phyloP scores from a whole-genome alignment of 2,113 vertebrate species.

The Phaethornis superciliosus region DNA sequence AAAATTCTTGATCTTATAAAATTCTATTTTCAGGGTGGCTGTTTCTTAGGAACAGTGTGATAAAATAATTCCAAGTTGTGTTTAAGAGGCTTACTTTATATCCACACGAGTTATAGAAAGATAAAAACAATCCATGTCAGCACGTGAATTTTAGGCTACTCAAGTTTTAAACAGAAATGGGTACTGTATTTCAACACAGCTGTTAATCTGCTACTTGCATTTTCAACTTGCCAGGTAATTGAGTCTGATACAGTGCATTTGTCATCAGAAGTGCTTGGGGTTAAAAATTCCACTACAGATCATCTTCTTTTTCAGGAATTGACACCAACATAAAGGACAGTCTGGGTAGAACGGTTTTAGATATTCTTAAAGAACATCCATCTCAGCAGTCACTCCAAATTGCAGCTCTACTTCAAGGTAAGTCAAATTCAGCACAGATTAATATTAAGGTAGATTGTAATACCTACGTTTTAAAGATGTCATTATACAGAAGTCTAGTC shows the following conservation, averaged over 20 bases:
- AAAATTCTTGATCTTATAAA: background rate
- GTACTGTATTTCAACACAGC: background rate
- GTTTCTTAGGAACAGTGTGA: background rate
- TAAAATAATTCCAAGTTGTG: background rate
- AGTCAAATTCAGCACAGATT: background rate
- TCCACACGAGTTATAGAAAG: background rate
- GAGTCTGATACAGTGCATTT: background rate
- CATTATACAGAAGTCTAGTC: background rate
- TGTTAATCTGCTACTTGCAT: background rate
- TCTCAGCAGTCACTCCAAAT: slow-evolving; percentile 95
- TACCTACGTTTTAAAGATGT: background rate
- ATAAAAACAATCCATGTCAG: background rate
- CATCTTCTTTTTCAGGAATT: slow-evolving; percentile 84
- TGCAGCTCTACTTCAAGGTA: slow-evolving; percentile 93
- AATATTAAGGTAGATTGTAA: background rate
- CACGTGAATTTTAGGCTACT: slow-evolving; percentile 1
- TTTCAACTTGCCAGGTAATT: background rate
- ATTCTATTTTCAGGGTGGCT: background rate
- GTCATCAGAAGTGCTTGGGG: background rate
- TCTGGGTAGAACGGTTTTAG: slow-evolving; percentile 89
- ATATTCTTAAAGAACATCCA: slow-evolving; percentile 92
- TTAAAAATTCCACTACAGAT: slow-evolving; percentile 23
- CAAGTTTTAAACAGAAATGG: background rate
- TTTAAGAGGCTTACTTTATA: background rate
- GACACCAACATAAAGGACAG: slow-evolving; percentile 90